phyloP scores from a whole-genome alignment of 2,113 vertebrate species.

The Stegostoma tigrinum region DNA sequence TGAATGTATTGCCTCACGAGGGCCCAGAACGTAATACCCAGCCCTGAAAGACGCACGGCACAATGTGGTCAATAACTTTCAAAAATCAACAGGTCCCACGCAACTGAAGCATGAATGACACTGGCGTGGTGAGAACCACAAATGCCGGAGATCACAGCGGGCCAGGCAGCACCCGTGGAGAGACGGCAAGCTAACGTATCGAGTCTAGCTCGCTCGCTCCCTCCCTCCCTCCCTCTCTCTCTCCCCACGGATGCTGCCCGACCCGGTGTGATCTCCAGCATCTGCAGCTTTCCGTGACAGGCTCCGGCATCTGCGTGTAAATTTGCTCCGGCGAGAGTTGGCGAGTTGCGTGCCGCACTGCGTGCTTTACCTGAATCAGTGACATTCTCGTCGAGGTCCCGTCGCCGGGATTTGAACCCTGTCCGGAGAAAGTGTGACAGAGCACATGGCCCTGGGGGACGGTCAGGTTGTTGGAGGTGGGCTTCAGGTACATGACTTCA shows the following conservation, averaged over 20 bases:
- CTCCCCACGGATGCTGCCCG: too few relatives aligned
- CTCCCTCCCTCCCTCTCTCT: too few relatives aligned
- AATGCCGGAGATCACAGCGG: too few relatives aligned
- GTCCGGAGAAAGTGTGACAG: slow-evolving; percentile 96
- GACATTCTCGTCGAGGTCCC: slow-evolving; percentile 96
- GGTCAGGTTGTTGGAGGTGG: slow-evolving; percentile 94
- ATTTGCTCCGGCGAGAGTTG: too few relatives aligned
- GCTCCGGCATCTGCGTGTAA: too few relatives aligned
- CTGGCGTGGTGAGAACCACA: too few relatives aligned
- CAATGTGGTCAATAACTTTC: slow-evolving; percentile 24
- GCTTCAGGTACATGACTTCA: slow-evolving; percentile 99
- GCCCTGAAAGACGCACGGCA: neutral
- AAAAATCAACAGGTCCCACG: slow-evolving; percentile 3
- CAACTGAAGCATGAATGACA: neutral
- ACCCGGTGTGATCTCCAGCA: too few relatives aligned
- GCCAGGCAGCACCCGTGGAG: too few relatives aligned
- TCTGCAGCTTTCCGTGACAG: too few relatives aligned
- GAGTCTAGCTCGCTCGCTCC: too few relatives aligned
- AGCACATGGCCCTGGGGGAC: slow-evolving; percentile 95
- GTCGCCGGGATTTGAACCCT: slow-evolving; percentile 88
- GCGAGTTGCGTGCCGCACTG: slow-evolving; percentile 19
- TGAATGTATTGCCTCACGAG: neutral
- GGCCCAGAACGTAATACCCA: neutral
- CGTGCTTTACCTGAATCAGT: slow-evolving; percentile 96
- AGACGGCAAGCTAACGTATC: too few relatives aligned